Conservation (phyloP, 2,888 invertebrate genomes). For the Homarus gammarus region DNA sequence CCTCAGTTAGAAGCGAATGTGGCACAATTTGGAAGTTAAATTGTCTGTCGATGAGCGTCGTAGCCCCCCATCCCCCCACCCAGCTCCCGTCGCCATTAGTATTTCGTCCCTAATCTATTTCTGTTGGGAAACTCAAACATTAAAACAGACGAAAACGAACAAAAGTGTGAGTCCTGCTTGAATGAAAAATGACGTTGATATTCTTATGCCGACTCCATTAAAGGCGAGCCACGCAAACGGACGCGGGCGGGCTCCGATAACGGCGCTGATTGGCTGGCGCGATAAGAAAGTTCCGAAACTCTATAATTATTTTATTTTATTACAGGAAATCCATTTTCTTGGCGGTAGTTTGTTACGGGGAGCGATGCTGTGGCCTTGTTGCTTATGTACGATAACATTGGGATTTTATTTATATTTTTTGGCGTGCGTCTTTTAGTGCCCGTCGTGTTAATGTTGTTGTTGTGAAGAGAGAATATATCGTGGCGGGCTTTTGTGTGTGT, state of each 20-base stretch:
- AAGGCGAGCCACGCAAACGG: constrained; percentile 51
- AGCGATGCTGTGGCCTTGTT: constrained; percentile 16
- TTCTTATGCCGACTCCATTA: constrained; percentile 61
- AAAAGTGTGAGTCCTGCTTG: constrained; percentile 29
- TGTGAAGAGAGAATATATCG: not conserved
- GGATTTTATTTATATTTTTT: not conserved
- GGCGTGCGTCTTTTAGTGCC: too few relatives aligned
- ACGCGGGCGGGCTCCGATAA: constrained; percentile 49
- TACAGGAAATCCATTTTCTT: constrained; percentile 73
- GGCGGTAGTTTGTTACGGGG: constrained; percentile 66
- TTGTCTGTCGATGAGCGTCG: constrained; percentile 45
- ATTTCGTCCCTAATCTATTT: constrained; percentile 38
- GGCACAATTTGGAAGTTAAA: constrained; percentile 68
- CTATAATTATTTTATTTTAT: constrained; percentile 72
- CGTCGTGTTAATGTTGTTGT: too few relatives aligned
- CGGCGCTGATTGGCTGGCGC: constrained; percentile 57
- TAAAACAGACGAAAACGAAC: constrained; percentile 21
- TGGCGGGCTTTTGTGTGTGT: not conserved
- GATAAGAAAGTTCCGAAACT: constrained; percentile 71
- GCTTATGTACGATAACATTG: constrained; percentile 35
- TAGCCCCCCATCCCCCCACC: constrained; percentile 14
- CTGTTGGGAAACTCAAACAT: constrained; percentile 37
- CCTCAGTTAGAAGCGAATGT: constrained; percentile 56
- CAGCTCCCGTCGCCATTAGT: constrained; percentile 32
- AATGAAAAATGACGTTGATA: constrained; percentile 64